phyloP scores from a whole-genome alignment of 2,888 invertebrate genomes.

The Dendrolimus houi region DNA sequence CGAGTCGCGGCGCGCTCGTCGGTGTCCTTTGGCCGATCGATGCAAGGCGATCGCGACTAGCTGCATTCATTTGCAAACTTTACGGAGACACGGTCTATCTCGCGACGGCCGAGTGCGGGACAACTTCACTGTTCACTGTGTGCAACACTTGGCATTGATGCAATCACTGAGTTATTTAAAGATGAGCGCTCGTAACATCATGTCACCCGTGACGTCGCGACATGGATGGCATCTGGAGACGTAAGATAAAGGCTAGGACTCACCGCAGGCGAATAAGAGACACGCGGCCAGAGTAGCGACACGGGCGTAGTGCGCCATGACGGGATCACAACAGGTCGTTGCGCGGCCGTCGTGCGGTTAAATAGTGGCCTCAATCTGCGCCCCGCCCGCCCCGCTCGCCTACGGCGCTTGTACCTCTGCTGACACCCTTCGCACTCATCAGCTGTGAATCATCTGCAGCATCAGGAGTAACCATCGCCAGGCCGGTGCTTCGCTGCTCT shows the following conservation, averaged over 20 bases:
- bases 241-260: constrained; percentile 73
- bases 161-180: constrained; percentile 50
- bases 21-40: constrained; percentile 52
- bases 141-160: constrained; percentile 49
- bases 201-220: constrained; percentile 64
- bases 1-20: constrained; percentile 29
- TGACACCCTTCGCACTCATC: constrained; percentile 66
- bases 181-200: constrained; percentile 45
- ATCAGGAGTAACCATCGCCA: constrained; percentile 20
- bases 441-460: constrained; percentile 60
- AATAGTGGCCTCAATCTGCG: constrained; percentile 75
- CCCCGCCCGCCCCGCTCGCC: constrained; percentile 73
- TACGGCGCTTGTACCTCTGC: constrained; percentile 66
- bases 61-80: constrained; percentile 50
- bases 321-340: constrained; percentile 77
- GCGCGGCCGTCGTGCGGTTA: constrained; percentile 71
- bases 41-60: constrained; percentile 50
- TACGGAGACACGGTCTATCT: constrained; percentile 55
- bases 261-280: constrained; percentile 74
- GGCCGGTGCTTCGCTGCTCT: neutral
- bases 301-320: constrained; percentile 77
- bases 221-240: constrained; percentile 60
- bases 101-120: constrained; percentile 44
- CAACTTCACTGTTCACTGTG: constrained; percentile 68
- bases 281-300: constrained; percentile 75